Conservation (phyloP, 2,888 invertebrate genomes). For the Taphrorychus bicolor region DNA sequence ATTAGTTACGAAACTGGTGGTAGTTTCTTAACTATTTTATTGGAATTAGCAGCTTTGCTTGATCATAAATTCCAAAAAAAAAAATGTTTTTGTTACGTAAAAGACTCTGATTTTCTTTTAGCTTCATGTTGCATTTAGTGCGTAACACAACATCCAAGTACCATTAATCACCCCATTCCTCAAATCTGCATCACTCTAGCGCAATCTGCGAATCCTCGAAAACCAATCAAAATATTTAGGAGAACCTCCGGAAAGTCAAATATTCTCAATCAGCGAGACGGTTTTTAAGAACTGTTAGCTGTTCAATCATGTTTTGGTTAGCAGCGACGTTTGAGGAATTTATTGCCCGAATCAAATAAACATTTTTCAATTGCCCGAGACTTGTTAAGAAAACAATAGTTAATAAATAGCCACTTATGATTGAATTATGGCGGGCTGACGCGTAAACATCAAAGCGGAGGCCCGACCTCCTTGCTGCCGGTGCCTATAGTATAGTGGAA, state of each 20-base stretch:
- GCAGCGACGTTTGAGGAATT: conserved; percentile 45
- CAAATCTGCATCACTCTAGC: conserved; percentile 16
- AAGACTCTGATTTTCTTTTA: background rate
- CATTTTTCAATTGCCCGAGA: conserved; percentile 36
- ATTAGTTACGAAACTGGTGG: no score
- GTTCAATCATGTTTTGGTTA: conserved; percentile 49
- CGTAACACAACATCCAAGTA: conserved; percentile 3
- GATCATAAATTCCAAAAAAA: no score
- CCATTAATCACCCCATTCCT: conserved; percentile 5
- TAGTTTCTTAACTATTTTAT: no score
- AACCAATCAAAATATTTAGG: conserved; percentile 57
- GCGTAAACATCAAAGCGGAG: conserved; percentile 23
- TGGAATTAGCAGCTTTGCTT: no score
- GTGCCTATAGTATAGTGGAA: background rate
- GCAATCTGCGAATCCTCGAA: conserved; percentile 43
- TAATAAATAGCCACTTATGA: conserved; percentile 41
- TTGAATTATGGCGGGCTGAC: conserved; percentile 31
- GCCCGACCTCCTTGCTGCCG: background rate
- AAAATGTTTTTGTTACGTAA: no score
- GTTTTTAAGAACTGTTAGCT: conserved; percentile 36
- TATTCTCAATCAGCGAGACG: conserved; percentile 48
- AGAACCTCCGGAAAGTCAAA: conserved; percentile 49
- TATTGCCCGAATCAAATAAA: conserved; percentile 44
- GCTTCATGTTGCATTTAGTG: background rate
- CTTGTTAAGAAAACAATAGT: conserved; percentile 40